phyloP scores from a whole-genome alignment of 1,140 invertebrate species.

The Holcopasites calliopsidis region DNA sequence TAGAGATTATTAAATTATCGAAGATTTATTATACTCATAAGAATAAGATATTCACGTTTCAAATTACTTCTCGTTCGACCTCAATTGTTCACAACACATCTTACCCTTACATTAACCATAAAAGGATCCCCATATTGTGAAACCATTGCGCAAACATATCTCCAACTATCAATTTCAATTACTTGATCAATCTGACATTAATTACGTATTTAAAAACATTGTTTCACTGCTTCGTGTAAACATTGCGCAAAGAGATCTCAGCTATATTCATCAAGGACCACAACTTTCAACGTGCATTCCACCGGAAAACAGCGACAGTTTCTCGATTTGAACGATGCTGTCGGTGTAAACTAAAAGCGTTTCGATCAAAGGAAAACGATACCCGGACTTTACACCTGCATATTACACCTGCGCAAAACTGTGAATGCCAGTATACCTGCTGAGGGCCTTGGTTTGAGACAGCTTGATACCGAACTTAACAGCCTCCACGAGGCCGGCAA shows the following conservation, averaged over 20 bases:
- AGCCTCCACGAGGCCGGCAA: conserved; percentile 87
- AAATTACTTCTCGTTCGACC: no score
- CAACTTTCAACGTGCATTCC: no score
- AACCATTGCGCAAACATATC: no score
- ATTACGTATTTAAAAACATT: neutral
- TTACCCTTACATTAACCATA: no score
- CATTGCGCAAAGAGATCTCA: neutral
- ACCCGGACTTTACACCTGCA: neutral
- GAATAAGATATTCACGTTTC: no score
- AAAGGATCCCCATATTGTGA: no score
- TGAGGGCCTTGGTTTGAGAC: conserved; percentile 84
- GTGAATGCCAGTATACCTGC: no score
- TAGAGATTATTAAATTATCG: no score
- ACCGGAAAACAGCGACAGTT: neutral
- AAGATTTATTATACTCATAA: no score
- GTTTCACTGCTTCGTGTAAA: neutral
- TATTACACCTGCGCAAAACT: conserved; percentile 55
- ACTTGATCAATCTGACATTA: no score
- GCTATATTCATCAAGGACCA: neutral
- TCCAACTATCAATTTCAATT: neutral
- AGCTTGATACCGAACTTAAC: conserved; percentile 86
- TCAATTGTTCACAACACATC: no score
- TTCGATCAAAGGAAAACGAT: neutral
- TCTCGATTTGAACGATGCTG: neutral
- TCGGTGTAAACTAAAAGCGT: neutral